Evolutionary conservation across 2,113 vertebrate species (phyloP), one percentile per base, ranked within the genome.

Genomic region (Brachirus orientalis): DNA sequence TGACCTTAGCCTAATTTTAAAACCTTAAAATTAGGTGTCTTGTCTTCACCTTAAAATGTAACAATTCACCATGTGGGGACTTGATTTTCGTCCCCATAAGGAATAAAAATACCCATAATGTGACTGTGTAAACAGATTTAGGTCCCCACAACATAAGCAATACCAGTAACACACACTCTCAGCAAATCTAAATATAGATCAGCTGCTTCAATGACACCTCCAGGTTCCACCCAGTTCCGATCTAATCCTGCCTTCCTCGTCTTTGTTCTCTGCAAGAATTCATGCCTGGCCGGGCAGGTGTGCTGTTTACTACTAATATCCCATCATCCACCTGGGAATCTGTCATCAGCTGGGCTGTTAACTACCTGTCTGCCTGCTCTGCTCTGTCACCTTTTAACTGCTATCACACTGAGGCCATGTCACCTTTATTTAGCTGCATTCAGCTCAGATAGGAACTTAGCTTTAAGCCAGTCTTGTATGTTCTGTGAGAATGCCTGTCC

Each of bases 121-220:
- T n/a, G n/a, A n/a, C n/a, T n/a, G n/a, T n/a, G n/a, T n/a, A n/a
- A n/a, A n/a, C n/a, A n/a, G n/a, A n/a, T 40, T 40, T 12, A 40
- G 38, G 38, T 40, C 38, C 38, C 36, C 6, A 37, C 6, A 37
- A 37, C 10, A 37, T 37, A 10, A 37, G 10, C 6, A 37, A 37
- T 6, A 37, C 14, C 28, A 33, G 16, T 67, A 51, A 72, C 51
- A 66, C 54, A 69, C 14, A 56, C 14, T 45, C 36, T 54, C 14
- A 68, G 56, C 37, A 55, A 48, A 45, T 69, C 79, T 86, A 88
- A 88, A 87, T 79, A 88, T 91, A 91, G 69, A 79, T 18, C 74
- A 80, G 72, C 77, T 77, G 65, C 67, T 75, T 58, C 19, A 48
- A 76, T 52, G 48, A 75, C 58, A 85, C 73, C 64, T 84, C 72